phyloP scores from a whole-genome alignment of 1,140 invertebrate genomes.

The Pseudomyrmex cubaensis region DNA sequence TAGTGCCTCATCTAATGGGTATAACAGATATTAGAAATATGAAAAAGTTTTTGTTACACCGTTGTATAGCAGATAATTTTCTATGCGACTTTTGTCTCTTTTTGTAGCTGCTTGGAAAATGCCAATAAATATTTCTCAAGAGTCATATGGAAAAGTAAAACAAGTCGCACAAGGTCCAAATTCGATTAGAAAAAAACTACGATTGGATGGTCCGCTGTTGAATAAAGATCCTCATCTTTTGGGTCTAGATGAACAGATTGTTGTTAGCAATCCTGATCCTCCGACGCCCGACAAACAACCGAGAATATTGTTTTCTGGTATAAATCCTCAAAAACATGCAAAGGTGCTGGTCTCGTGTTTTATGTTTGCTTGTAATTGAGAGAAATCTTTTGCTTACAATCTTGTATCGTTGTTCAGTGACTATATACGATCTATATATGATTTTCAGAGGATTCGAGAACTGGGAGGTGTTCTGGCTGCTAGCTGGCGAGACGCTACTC shows the following conservation, averaged over 20 bases:
- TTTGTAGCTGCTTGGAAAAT: constrained; percentile 94
- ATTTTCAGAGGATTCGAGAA: constrained; percentile 88
- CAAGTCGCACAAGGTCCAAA: constrained; percentile 86
- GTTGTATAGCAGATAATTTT: background rate
- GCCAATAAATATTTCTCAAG: constrained; percentile 95
- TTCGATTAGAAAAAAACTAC: constrained; percentile 83
- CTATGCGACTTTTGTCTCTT: constrained; percentile 35
- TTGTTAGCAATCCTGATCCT: constrained; percentile 84
- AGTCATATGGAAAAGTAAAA: constrained; percentile 92
- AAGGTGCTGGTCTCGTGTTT: constrained; percentile 75
- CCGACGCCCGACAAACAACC: constrained; percentile 83
- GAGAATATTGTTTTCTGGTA: constrained; percentile 84
- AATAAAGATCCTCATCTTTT: constrained; percentile 83
- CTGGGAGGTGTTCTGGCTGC: constrained; percentile 92
- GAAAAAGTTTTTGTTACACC: background rate
- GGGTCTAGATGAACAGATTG: constrained; percentile 81
- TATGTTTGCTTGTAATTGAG: background rate
- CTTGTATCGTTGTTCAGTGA: background rate
- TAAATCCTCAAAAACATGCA: constrained; percentile 83
- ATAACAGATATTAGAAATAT: constrained; percentile 70
- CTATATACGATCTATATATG: background rate
- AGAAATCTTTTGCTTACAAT: constrained; percentile 24
- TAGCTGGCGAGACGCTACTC: constrained; percentile 91
- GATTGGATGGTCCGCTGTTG: constrained; percentile 79
- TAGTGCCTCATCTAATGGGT: constrained; percentile 97